These are phyloP conservation scores for Gasterosteus aculeatus DNA, from an alignment of 2,113 vertebrate genomes.

Conservation along the genomic window DNA sequence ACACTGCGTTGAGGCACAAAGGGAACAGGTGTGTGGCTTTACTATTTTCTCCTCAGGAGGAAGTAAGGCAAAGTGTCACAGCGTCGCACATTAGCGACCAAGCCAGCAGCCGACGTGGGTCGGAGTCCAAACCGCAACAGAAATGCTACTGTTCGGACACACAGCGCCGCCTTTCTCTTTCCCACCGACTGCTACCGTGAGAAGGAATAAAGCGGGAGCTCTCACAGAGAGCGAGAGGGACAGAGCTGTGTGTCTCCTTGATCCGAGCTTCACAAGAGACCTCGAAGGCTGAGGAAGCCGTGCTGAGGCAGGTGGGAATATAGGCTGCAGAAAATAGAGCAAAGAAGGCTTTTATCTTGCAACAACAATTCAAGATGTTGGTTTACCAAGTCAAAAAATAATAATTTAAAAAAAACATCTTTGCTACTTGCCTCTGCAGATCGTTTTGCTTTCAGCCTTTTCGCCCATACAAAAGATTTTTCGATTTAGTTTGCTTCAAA, in stretches of 20 bases:
- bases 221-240: slow-evolving; percentile 23
- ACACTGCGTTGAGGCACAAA: slow-evolving; percentile 40
- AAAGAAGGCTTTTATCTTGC: not conserved
- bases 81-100: slow-evolving; percentile 27
- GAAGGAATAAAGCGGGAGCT: slow-evolving; percentile 27
- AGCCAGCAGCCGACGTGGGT: slow-evolving; percentile 59
- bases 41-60: slow-evolving; percentile 46
- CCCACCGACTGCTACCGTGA: slow-evolving; percentile 40
- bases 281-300: slow-evolving; percentile 12
- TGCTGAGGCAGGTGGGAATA: slow-evolving; percentile 39
- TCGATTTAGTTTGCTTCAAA: not conserved
- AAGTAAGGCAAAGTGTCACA: slow-evolving; percentile 42
- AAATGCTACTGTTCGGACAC: slow-evolving; percentile 57
- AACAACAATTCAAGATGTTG: not conserved
- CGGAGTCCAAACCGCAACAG: slow-evolving; percentile 62
- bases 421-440: not conserved
- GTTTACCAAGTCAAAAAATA: not conserved
- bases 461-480: not conserved
- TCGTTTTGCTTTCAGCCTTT: not conserved
- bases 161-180: slow-evolving; percentile 65
- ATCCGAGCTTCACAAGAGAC: slow-evolving; percentile 24
- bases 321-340: not conserved
- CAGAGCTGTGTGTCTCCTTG: slow-evolving; percentile 39
- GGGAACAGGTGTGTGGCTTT: slow-evolving; percentile 59
- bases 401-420: not conserved